These are phyloP conservation scores for Cheilosia pagana DNA, from an alignment of 2,888 invertebrate genomes.

Conservation along the genomic window DNA sequence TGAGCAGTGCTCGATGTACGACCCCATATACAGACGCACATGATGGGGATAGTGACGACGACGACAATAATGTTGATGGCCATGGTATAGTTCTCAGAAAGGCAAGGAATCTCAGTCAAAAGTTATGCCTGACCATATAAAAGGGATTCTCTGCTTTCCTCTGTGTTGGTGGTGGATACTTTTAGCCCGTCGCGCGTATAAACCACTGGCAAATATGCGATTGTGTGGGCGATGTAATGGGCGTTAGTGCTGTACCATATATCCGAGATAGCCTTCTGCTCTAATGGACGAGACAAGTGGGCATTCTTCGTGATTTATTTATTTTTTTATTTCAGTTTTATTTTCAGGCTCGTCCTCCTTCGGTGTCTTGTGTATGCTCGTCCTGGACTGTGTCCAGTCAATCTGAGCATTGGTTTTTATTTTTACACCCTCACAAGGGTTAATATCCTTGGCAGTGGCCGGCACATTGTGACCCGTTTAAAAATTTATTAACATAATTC, in stretches of 20 bases:
- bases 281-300: constrained; percentile 75
- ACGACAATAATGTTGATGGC: constrained; percentile 33
- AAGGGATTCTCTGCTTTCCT: constrained; percentile 58
- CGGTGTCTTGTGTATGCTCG: not conserved
- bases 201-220: constrained; percentile 55
- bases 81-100: constrained; percentile 27
- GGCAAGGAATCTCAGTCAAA: constrained; percentile 53
- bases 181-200: constrained; percentile 13
- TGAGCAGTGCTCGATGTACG: not conserved
- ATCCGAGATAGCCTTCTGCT: constrained; percentile 52
- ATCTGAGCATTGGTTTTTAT: constrained; percentile 1
- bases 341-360: constrained; percentile 5
- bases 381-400: too few species aligned
- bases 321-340: constrained; percentile 66
- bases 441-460: constrained; percentile 31
- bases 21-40: constrained; percentile 15
- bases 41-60: constrained; percentile 24
- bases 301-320: constrained; percentile 75
- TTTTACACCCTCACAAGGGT: constrained; percentile 30
- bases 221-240: constrained; percentile 67
- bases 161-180: constrained; percentile 20
- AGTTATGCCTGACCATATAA: constrained; percentile 69
- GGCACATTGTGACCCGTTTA: constrained; percentile 42
- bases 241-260: constrained; percentile 53
- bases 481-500: constrained; percentile 64